Base-by-base conservation (phyloP, 2,888 invertebrate species). In the Phyllotreta cruciferae region DNA sequence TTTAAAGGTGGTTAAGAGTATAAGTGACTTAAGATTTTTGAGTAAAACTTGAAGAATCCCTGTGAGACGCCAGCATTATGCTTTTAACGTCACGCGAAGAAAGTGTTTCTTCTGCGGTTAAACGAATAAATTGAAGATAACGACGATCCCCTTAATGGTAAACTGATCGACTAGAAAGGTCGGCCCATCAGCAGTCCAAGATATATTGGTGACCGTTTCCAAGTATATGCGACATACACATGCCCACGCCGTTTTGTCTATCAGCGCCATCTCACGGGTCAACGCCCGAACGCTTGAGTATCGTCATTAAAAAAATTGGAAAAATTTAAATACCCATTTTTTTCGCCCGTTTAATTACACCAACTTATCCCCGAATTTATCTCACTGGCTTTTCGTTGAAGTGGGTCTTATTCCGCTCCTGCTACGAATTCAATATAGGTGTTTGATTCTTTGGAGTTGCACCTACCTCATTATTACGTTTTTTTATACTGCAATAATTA, bases 261-360 rank as follows among this genome's bases (percentile, higher is more conserved):
- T 77, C 77, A 77, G 73, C 75, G 77, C 77, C 77, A 77, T 77
- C 77, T 77, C 66, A 62, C 67, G 73, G 77, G 75, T 76, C 75
- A 75, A 77, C 67, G 74, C 56, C 69, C 74, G 62, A 66, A 62
- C 63, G 39, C 60, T 36, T 35, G 53, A 10, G 52, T 14, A 9
- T 53, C 50, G 45, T 52, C 54, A 42, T 49, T 36, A 36, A 49
- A n/a, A 35, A n/a, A 47, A 24, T 47, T 24, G 14, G 34, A 47
- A 24, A 47, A 9, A 24, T 47, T 9, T 47, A 13, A 6, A 10
- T n/a, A 24, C 24, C 24, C 24, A 24, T 24, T 24, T 24, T 24
- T 24, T 3, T 24, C n/a, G n/a, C n/a, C n/a, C n/a, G n/a, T n/a
- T n/a, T n/a, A n/a, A n/a, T n/a, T n/a, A n/a, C n/a, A n/a, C n/a